Evolutionary conservation across 2,888 invertebrate genomes (phyloP).

Genomic region (Saturnia japonica): DNA sequence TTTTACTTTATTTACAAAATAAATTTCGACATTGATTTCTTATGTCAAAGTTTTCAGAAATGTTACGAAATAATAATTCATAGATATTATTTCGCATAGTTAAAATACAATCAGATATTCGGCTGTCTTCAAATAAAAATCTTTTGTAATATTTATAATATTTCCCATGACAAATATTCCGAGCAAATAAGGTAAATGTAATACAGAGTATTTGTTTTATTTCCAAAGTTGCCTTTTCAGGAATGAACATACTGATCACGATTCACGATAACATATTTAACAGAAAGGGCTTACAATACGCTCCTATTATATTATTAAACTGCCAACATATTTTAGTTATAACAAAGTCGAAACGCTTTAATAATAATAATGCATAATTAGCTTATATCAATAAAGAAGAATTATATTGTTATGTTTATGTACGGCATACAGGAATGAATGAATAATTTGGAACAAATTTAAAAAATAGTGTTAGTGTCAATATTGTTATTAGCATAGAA

Average conservation of each 20-base stretch:
- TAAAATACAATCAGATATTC: too few species aligned
- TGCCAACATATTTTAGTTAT: neutral
- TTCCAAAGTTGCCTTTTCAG: conserved; percentile 54
- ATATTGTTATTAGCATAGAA: neutral
- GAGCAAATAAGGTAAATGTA: neutral
- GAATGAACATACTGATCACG: conserved; percentile 62
- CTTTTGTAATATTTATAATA: neutral
- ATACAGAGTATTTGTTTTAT: conserved; percentile 30
- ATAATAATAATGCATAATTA: neutral
- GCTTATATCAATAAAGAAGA: neutral
- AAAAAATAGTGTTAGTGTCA: neutral
- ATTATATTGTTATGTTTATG: neutral
- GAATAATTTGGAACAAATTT: neutral
- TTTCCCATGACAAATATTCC: neutral
- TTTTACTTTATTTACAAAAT: neutral
- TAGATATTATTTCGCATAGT: too few species aligned
- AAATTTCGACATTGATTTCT: neutral
- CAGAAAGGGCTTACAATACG: conserved; percentile 60
- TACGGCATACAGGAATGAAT: neutral
- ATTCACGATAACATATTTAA: conserved; percentile 65
- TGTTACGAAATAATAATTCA: too few species aligned
- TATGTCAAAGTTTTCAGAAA: neutral
- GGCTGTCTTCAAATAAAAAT: too few species aligned
- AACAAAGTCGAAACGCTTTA: neutral
- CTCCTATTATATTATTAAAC: conserved; percentile 38